A percentile compares a stretch with the other conserved stretches of the same genome.
phyloP scores from a whole-genome alignment of 2,888 invertebrate genomes.

The Andrena trimmerana region DNA sequence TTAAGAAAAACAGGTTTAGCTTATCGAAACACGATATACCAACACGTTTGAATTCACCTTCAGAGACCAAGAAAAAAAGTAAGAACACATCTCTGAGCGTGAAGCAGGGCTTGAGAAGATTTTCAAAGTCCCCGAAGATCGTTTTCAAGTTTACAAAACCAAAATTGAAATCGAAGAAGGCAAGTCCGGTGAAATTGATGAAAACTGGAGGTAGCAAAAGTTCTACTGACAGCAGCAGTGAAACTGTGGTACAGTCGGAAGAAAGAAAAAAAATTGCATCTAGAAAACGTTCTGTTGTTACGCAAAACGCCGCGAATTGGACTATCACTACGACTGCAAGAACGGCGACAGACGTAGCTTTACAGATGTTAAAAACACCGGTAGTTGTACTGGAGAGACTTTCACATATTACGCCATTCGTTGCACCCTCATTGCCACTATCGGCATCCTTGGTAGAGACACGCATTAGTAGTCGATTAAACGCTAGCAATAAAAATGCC shows the following conservation, averaged over 20 bases:
- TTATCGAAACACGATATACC: not conserved
- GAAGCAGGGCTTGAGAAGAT: conserved; percentile 40
- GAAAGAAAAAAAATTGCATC: not conserved
- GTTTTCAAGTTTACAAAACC: conserved; percentile 44
- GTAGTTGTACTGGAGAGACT: conserved; percentile 40
- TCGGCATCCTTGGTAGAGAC: not conserved
- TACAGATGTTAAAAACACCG: conserved; percentile 9
- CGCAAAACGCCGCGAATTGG: too few relatives aligned
- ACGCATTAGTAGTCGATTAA: not conserved
- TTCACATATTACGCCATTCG: not conserved
- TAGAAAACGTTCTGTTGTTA: not conserved
- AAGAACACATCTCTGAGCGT: not conserved
- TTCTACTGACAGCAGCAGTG: not conserved
- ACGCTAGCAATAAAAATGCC: not conserved
- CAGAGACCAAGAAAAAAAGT: not conserved
- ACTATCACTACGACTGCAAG: not conserved
- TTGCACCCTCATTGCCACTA: not conserved
- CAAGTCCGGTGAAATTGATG: not conserved
- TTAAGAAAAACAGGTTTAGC: not conserved
- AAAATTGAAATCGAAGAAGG: not conserved
- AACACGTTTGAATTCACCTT: not conserved
- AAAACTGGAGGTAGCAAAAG: too few relatives aligned
- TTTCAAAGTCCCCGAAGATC: conserved; percentile 75
- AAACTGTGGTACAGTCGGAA: not conserved
- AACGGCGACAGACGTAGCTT: not conserved